Evolutionary conservation across 2,113 vertebrate species (phyloP).

Genomic region (Hippocampus abdominalis): DNA sequence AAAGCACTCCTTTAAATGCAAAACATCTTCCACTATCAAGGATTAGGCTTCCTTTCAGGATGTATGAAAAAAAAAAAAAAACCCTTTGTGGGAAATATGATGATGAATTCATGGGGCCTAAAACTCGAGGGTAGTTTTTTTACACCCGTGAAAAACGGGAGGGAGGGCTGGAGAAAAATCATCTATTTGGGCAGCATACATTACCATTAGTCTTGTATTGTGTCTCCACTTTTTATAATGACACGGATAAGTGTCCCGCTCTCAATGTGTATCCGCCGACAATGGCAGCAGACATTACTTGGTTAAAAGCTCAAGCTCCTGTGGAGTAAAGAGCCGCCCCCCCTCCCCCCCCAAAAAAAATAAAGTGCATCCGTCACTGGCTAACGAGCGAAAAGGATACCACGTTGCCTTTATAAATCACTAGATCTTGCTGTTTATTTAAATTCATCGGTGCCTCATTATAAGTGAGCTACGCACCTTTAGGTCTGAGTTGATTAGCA

Average conservation of each 20-base stretch:
- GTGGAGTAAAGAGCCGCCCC: conserved; percentile 76
- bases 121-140: conserved; percentile 72
- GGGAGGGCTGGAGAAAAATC: conserved; percentile 67
- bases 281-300: conserved; percentile 80
- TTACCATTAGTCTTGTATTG: conserved; percentile 78
- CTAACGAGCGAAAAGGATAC: conserved; percentile 99
- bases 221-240: conserved; percentile 81
- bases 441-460: conserved; percentile 99
- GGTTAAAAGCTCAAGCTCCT: conserved; percentile 82
- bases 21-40: conserved; percentile 74
- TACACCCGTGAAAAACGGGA: conserved; percentile 54
- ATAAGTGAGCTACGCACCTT: conserved; percentile 99
- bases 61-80: conserved; percentile 47
- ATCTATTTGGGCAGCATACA: conserved; percentile 77
- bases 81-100: conserved; percentile 73
- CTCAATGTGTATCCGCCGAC: conserved; percentile 71
- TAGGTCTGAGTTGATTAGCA: conserved; percentile 99
- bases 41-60: conserved; percentile 73
- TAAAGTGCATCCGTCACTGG: conserved; percentile 90
- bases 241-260: conserved; percentile 78
- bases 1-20: conserved; percentile 77
- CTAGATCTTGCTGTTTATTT: conserved; percentile 96
- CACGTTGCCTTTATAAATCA: conserved; percentile 96
- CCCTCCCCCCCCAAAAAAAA: conserved; percentile 58
- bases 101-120: conserved; percentile 73